A percentile compares a stretch with the other conserved stretches of the same genome.
phyloP scores from a whole-genome alignment of 2,797 vertebrate species.

The Girardinus metallicus region DNA sequence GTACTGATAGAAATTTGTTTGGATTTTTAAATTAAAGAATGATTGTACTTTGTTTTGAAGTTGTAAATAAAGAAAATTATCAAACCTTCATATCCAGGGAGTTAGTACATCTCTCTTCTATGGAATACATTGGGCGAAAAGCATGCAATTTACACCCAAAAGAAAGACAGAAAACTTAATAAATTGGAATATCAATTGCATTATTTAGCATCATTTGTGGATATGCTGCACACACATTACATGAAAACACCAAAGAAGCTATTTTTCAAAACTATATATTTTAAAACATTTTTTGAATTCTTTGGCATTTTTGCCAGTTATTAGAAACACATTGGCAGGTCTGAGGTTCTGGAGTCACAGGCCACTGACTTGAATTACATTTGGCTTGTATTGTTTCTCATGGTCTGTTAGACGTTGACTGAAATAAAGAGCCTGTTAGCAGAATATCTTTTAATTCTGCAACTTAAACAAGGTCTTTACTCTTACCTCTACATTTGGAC shows the following conservation, averaged over 20 bases:
- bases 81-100: neutral
- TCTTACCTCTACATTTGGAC: neutral
- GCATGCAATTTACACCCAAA: neutral
- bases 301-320: neutral
- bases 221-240: neutral
- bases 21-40: neutral
- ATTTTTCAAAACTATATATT: neutral
- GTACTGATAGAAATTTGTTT: neutral
- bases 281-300: neutral
- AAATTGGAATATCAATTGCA: neutral
- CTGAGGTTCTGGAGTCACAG: neutral
- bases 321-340: neutral
- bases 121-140: neutral
- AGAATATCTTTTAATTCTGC: neutral
- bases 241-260: neutral
- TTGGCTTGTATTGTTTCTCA: neutral
- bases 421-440: no score
- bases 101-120: neutral
- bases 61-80: neutral
- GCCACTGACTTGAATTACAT: neutral
- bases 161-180: neutral
- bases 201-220: neutral
- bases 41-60: neutral
- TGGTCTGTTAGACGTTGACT: neutral
- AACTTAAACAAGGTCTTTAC: neutral